Conservation (phyloP, 2,113 vertebrate genomes). For the Suricata suricatta region DNA sequence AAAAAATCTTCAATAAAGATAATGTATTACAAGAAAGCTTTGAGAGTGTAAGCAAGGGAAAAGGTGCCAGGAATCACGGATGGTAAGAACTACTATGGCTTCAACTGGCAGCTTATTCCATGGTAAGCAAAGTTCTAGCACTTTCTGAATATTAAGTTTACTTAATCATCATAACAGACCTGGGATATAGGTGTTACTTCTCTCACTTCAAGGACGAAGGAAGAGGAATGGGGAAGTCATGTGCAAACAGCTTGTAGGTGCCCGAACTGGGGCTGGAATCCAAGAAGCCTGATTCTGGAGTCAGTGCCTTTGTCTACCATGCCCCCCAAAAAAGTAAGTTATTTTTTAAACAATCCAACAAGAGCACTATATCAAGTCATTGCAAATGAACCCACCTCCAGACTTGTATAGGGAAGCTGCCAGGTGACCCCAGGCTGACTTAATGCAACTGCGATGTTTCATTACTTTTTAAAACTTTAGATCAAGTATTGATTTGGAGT, state of each 20-base stretch:
- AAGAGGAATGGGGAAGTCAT: background rate
- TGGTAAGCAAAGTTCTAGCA: background rate
- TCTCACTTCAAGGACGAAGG: background rate
- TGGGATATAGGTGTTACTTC: background rate
- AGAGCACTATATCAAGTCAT: background rate
- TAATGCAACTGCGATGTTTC: background rate
- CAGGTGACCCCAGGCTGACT: background rate
- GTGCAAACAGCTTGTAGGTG: background rate
- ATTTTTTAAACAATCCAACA: background rate
- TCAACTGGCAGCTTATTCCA: fast-evolving
- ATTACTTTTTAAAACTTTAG: background rate
- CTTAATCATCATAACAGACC: background rate
- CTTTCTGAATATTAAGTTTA: background rate
- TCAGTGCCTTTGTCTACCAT: background rate
- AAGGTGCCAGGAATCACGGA: background rate
- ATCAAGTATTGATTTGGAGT: background rate
- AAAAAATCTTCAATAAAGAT: background rate
- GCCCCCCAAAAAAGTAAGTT: background rate
- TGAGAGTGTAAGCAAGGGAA: background rate
- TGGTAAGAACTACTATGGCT: background rate
- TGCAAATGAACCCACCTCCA: background rate
- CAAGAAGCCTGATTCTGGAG: background rate
- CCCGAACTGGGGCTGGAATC: no score
- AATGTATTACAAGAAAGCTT: background rate
- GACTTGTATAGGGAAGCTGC: no score